These are phyloP conservation scores for Tragelaphus buxtoni DNA, from an alignment of 2,113 vertebrate species.

Conservation along the genomic window DNA sequence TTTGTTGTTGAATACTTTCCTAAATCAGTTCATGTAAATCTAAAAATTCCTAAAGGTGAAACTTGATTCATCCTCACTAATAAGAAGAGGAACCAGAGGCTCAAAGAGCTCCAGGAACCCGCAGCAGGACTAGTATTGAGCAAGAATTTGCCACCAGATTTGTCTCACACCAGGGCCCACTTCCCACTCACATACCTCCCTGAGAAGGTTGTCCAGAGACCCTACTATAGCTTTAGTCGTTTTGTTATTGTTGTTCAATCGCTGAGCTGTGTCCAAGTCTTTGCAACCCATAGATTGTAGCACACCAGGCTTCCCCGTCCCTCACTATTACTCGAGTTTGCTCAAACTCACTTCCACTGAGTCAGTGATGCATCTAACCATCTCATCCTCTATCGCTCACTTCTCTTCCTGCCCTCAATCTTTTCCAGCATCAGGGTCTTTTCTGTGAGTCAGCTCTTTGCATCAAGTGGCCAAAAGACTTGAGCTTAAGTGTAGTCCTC, in stretches of 20 bases:
- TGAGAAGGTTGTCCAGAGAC: neutral
- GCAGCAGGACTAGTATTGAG: neutral
- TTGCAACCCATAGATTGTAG: neutral
- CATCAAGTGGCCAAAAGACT: neutral
- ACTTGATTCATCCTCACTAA: neutral
- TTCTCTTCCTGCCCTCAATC: neutral
- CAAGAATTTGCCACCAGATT: neutral
- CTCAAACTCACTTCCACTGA: neutral
- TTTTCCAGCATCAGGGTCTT: neutral
- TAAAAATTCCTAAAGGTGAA: neutral
- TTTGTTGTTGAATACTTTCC: neutral
- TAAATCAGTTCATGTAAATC: neutral
- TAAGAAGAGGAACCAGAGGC: neutral
- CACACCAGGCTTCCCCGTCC: neutral
- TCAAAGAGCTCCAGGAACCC: neutral
- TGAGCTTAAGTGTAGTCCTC: neutral
- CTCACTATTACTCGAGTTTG: neutral
- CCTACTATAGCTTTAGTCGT: neutral
- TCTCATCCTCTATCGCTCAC: neutral
- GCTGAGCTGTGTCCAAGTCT: rapidly evolving
- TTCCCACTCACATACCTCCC: neutral
- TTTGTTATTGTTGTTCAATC: neutral
- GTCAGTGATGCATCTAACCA: neutral
- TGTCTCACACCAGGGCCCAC: neutral
- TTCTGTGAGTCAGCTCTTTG: neutral